Evolutionary conservation across 1,140 invertebrate genomes (phyloP), one percentile per base, ranked within the genome.

Genomic region (Drosophila quadrilineata): DNA sequence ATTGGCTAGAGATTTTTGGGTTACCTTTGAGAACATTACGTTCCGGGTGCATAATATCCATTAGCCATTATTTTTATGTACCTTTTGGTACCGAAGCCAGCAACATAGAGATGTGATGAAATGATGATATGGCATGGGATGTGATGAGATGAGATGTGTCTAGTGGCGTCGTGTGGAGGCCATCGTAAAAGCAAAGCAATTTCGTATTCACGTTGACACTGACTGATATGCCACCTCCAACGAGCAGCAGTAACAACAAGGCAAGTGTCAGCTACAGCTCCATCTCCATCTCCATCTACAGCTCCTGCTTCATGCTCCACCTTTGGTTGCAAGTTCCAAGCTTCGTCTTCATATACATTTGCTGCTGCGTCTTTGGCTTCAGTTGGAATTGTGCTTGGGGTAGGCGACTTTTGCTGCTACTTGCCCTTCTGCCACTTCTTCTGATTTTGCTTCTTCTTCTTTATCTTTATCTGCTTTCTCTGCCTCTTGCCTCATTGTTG

Each of bases 201-300:
- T 82, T 82, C 76, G 72, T 72, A 82, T 82, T 82, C 76, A 75
- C 77, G 76, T 64, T 82, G 76, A 82, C 76, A 82, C 76, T 82
- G 76, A 82, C 77, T 72, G 76, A 82, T 82, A 79, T 79, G 76
- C 57, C 58, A 21, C 48, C 24, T 52, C 66, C 58, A n/a, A 72
- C 35, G 31, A 56, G 53, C 24, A 26, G 33, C 35, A 50, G 19
- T 31, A 35, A 8, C 41, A 45, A 14, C 26, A 46, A 10, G n/a
- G n/a, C n/a, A n/a, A n/a, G n/a, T n/a, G n/a, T n/a, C 45, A 33
- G 16, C 43, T 10, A 31, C 43, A 31, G 29, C 16, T 29, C 45
- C 9, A 21, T 46, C 41, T 24, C 29, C 31, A 36, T 29, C 8
- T 17, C 9, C 36, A 38, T 29, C 16, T 33, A n/a, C 16, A 16